phyloP scores from a whole-genome alignment of 2,113 vertebrate genomes.

The Sigmodon hispidus region DNA sequence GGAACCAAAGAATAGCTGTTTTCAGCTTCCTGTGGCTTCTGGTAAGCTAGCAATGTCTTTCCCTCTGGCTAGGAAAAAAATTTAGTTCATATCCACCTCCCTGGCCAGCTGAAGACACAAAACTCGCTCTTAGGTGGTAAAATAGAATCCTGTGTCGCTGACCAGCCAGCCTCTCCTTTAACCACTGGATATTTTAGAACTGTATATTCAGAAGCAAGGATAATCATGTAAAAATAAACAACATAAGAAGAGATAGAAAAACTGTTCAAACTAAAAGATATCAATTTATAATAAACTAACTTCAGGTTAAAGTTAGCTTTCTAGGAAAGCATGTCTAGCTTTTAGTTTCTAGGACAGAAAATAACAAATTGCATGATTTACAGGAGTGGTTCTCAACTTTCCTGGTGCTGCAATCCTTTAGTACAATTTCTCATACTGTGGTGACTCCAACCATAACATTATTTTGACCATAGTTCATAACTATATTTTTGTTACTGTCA shows the following conservation, averaged over 20 bases:
- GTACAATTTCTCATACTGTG: neutral
- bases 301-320: conserved; percentile 31
- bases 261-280: conserved; percentile 24
- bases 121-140: neutral
- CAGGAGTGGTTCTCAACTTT: neutral
- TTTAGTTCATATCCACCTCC: neutral
- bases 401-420: neutral
- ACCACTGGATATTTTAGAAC: conserved; percentile 14
- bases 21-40: neutral
- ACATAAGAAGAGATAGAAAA: conserved; percentile 45
- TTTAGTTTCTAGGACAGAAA: conserved; percentile 65
- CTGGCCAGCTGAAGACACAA: neutral
- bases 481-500: neutral
- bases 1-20: neutral
- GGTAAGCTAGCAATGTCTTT: neutral
- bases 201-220: conserved; percentile 32
- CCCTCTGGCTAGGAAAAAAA: neutral
- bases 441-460: neutral
- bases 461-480: neutral
- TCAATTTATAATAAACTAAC: neutral
- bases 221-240: neutral
- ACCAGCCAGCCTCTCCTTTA: neutral
- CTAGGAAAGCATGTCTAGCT: conserved; percentile 9
- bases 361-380: neutral
- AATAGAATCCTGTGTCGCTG: neutral